Percentiles rank a stretch among this genome's conserved stretches.
These are phyloP conservation scores for Myotis yumanensis DNA, from an alignment of 2,113 vertebrate genomes.

Conservation along the genomic window DNA sequence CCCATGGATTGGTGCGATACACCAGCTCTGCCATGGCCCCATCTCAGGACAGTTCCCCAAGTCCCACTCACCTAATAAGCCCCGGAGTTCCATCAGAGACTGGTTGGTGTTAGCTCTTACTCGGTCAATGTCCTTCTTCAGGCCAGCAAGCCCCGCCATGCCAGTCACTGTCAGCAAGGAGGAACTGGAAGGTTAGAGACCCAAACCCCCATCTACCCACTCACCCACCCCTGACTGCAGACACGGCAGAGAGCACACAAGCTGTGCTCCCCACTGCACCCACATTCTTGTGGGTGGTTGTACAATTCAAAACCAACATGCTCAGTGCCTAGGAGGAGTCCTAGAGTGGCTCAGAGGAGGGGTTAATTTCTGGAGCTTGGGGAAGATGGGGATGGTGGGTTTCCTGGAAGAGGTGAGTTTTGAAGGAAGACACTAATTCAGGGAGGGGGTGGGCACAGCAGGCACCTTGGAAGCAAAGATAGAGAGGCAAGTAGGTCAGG, in stretches of 20 bases:
- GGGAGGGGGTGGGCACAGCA: background rate
- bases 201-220: background rate
- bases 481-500: background rate
- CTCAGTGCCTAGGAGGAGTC: background rate
- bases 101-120: constrained; percentile 37
- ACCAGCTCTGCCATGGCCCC: too few species aligned
- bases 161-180: constrained; percentile 57
- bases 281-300: too few species aligned
- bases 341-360: background rate
- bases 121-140: constrained; percentile 50
- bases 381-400: background rate
- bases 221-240: background rate
- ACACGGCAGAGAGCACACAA: background rate
- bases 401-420: background rate
- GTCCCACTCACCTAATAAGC: constrained; percentile 65
- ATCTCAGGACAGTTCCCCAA: background rate
- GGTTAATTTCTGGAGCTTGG: background rate
- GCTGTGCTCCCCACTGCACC: too few species aligned
- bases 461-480: background rate
- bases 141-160: constrained; percentile 29
- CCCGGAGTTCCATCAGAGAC: constrained; percentile 57
- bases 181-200: background rate
- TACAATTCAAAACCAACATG: background rate
- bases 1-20: background rate
- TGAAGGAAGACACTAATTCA: background rate